Evolutionary conservation across 2,113 vertebrate genomes (phyloP).

Genomic region (Cynopterus brachyotis): DNA sequence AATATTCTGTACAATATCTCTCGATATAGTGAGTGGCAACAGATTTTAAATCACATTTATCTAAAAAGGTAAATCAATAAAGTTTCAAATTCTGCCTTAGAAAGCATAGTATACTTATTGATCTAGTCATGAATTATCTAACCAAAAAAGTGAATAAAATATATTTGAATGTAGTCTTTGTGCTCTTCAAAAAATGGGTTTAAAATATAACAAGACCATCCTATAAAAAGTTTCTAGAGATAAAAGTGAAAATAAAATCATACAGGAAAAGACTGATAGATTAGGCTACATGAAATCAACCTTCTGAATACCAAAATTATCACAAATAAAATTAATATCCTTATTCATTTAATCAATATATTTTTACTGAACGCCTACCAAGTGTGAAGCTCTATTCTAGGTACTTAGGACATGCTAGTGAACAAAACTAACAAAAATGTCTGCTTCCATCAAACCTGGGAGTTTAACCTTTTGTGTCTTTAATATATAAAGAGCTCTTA

Average conservation of each 20-base stretch:
- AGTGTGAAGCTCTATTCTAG: background rate
- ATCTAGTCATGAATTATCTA: background rate
- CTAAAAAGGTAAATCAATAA: background rate
- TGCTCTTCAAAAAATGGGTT: background rate
- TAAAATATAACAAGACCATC: background rate
- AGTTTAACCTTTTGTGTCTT: background rate
- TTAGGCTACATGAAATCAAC: background rate
- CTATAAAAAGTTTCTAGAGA: background rate
- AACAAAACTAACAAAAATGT: background rate
- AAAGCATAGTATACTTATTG: background rate
- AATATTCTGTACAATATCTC: background rate
- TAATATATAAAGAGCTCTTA: background rate
- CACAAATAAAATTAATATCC: background rate
- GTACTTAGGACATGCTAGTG: background rate
- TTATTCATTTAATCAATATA: slow-evolving; percentile 19
- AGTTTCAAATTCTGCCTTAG: background rate
- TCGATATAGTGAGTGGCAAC: background rate
- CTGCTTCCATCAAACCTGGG: background rate
- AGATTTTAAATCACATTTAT: slow-evolving; percentile 25
- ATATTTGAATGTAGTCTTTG: background rate
- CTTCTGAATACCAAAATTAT: background rate
- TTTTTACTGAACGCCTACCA: background rate
- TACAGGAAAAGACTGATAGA: background rate
- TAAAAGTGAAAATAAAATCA: background rate
- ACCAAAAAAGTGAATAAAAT: background rate